Base-by-base conservation (phyloP, 2,888 invertebrate genomes). In the Erynnis tages region DNA sequence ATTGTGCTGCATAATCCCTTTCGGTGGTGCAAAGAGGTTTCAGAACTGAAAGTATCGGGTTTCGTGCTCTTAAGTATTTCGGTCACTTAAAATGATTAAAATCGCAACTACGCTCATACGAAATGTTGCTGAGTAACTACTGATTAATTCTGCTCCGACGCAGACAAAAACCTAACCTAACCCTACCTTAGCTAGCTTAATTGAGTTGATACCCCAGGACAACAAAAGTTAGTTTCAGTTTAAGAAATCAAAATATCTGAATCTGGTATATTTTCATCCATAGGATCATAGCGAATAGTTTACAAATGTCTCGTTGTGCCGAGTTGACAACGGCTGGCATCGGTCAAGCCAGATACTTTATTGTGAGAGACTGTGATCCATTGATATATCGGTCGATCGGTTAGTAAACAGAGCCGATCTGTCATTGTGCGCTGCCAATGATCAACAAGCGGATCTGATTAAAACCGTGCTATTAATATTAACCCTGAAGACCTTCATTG, bases 291-390 rank as follows among this genome's bases (percentile, higher is more conserved):
- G 13, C 32, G 32, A 32, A 14, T 14, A 21, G 32, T 40, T 14
- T 8, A 40, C 40, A 25, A 11, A 25, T 14, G 25, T 40, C 25
- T n/a, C 25, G 17, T 23, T 40, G 13, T 27, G 16, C 38, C 35
- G 23, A 29, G 10, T 17, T 16, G 13, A 10, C 23, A 7, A 32
- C 30, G 34, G 40, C 32, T 49, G 49, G 40, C 40, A 41, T 34
- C 23, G 34, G 17, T 49, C 49, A 41, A 32, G 25, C 23, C 40
- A 25, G 3, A 11, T 23, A 25, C 32, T 41, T 49, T 40, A 49
- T 49, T 34, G 25, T 32, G 38, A n/a, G 11, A 34, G 49, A 49
- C 49, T 41, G 38, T 32, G 40, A 41, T 49, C 21, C 17, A 41
- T 49, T 40, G 48, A 49, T 32, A 49, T 23, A 40, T 40, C 32